Conservation (phyloP, 2,113 vertebrate genomes). For the Callorhinus ursinus region DNA sequence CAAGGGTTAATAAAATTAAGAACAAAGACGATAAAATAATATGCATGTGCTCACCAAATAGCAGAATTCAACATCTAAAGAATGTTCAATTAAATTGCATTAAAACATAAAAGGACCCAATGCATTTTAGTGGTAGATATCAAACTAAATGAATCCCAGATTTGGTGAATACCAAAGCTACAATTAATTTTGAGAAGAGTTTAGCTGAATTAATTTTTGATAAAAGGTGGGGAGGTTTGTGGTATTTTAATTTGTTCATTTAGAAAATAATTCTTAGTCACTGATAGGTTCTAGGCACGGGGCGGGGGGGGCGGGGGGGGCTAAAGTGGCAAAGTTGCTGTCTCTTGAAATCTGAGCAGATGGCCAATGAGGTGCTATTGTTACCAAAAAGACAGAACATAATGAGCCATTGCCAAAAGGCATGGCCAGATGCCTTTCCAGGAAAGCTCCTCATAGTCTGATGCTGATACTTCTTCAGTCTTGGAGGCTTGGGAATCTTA, state of each 20-base stretch:
- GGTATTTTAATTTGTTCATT: not conserved
- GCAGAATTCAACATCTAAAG: conserved; percentile 37
- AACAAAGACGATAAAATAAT: conserved; percentile 45
- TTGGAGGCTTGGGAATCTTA: not conserved
- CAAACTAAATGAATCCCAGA: not conserved
- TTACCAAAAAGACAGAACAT: not conserved
- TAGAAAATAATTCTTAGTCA: not conserved
- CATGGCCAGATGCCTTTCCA: not conserved
- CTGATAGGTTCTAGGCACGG: not conserved
- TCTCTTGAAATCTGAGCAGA: not conserved
- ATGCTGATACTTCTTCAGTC: not conserved
- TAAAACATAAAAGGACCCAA: not conserved
- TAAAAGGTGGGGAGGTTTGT: not conserved
- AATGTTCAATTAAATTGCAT: not conserved
- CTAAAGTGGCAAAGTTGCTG: not conserved
- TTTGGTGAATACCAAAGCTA: not conserved
- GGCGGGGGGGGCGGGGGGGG: too few species aligned
- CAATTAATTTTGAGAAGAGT: conserved; percentile 31
- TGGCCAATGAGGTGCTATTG: not conserved
- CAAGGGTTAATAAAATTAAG: conserved; percentile 1
- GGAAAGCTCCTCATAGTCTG: not conserved
- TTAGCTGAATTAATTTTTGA: conserved; percentile 35
- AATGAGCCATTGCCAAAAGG: not conserved
- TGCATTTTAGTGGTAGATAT: not conserved
- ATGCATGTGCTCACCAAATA: not conserved